Conservation (phyloP, 2,888 invertebrate species). For the Leptinotarsa rubiginosa region DNA sequence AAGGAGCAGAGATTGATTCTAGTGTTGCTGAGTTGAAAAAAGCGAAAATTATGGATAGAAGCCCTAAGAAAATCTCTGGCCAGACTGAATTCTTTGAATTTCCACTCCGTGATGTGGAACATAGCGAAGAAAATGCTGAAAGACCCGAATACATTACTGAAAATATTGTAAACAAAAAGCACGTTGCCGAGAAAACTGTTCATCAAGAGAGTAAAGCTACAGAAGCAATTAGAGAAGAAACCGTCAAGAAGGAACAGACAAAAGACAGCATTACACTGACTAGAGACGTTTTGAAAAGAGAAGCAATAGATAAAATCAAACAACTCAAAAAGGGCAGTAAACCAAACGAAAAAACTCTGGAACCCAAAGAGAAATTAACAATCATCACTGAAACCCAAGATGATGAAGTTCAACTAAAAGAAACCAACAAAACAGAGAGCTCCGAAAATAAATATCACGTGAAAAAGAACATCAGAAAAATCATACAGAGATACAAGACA, state of each 20-base stretch:
- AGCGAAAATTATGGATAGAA: not conserved
- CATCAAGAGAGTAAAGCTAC: no score
- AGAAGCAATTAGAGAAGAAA: slow-evolving; percentile 9
- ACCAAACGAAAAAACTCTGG: not conserved
- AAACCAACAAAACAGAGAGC: slow-evolving; percentile 24
- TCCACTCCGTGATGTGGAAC: not conserved
- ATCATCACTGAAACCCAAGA: slow-evolving; percentile 13
- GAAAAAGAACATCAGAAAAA: slow-evolving; percentile 53
- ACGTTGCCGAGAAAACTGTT: not conserved
- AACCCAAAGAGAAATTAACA: slow-evolving; percentile 14
- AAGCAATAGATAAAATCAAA: not conserved
- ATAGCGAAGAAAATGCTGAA: not conserved
- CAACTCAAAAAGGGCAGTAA: slow-evolving; percentile 6
- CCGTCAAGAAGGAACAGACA: not conserved
- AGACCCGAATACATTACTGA: not conserved
- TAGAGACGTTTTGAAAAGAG: slow-evolving; percentile 11
- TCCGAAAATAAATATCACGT: slow-evolving; percentile 49
- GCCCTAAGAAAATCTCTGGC: not conserved
- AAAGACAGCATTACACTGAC: not conserved
- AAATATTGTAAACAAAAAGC: not conserved
- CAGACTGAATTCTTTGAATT: not conserved
- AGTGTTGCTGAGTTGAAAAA: not conserved
- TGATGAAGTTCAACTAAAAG: not conserved
- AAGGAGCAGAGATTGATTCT: not conserved
- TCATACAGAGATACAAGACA: slow-evolving; percentile 54